Percentiles rank a stretch among this genome's conserved stretches.
phyloP scores from a whole-genome alignment of 2,888 invertebrate species.

The Volucella inanis region DNA sequence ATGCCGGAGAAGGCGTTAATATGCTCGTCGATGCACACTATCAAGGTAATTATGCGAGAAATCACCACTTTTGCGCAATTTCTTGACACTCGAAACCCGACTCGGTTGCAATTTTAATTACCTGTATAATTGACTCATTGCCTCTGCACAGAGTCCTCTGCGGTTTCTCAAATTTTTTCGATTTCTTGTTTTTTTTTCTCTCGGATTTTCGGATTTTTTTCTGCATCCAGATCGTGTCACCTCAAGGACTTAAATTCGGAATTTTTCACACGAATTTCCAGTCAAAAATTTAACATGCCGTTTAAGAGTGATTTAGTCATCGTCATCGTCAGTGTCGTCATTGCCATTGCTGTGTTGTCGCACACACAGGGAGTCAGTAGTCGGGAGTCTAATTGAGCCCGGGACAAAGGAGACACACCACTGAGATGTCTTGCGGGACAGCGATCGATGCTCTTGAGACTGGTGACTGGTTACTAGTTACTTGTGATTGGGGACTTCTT shows the following conservation, averaged over 20 bases:
- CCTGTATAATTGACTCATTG: slow-evolving; percentile 71
- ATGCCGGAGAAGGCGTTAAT: slow-evolving; percentile 30
- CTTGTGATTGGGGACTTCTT: slow-evolving; percentile 42
- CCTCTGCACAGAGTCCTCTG: slow-evolving; percentile 37
- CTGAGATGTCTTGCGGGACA: slow-evolving; percentile 32
- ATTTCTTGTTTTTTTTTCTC: slow-evolving; percentile 2
- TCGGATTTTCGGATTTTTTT: slow-evolving; percentile 5
- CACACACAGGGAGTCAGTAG: slow-evolving; percentile 43
- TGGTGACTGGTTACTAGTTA: slow-evolving; percentile 14
- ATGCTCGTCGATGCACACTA: slow-evolving; percentile 43
- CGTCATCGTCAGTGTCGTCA: background rate
- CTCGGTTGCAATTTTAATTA: slow-evolving; percentile 69
- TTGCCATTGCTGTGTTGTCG: no score
- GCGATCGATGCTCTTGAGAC: slow-evolving; percentile 52
- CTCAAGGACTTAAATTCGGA: slow-evolving; percentile 71
- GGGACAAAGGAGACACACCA: slow-evolving; percentile 42
- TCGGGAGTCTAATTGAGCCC: slow-evolving; percentile 26
- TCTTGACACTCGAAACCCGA: slow-evolving; percentile 64
- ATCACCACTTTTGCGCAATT: slow-evolving; percentile 34
- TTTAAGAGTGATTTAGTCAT: slow-evolving; percentile 45
- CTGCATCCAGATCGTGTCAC: slow-evolving; percentile 48
- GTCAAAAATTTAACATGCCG: slow-evolving; percentile 75
- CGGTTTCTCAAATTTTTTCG: background rate
- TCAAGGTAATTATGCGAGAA: slow-evolving; percentile 66
- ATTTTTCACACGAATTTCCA: slow-evolving; percentile 82